Evolutionary conservation across 2,888 invertebrate species (phyloP).

Genomic region (Conus canariensis): DNA sequence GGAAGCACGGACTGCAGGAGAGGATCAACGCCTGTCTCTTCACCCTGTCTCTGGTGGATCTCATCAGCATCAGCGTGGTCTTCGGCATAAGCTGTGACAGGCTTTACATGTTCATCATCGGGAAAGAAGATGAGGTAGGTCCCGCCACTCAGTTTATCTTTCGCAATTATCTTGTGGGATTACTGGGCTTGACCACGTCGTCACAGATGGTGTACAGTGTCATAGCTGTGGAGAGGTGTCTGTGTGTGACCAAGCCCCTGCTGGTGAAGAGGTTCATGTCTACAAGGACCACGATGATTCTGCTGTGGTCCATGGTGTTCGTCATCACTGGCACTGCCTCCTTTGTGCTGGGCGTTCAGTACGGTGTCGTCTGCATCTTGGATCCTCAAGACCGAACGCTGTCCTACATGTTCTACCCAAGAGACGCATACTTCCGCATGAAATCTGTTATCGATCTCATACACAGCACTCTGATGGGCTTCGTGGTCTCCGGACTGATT

Average conservation of each 20-base stretch:
- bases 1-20: background rate
- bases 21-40: slow-evolving; percentile 17
- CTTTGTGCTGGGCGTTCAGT: background rate
- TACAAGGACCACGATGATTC: background rate
- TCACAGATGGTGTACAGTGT: background rate
- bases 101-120: background rate
- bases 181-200: background rate
- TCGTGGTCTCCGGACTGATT: background rate
- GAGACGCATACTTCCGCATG: background rate
- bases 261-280: slow-evolving; percentile 1
- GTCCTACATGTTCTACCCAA: background rate
- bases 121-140: background rate
- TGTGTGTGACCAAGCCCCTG: background rate
- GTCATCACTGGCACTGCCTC: background rate
- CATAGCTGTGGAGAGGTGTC: slow-evolving; percentile 3
- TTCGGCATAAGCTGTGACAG: background rate
- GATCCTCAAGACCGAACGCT: background rate
- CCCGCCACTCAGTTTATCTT: background rate
- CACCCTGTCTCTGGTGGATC: background rate
- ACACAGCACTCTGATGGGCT: background rate
- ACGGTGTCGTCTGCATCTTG: background rate
- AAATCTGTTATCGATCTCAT: no score
- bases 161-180: background rate
- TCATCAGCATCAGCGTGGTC: background rate
- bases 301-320: background rate